Evolutionary conservation across 2,888 invertebrate species (phyloP).

Genomic region (Ophioninae sp.): DNA sequence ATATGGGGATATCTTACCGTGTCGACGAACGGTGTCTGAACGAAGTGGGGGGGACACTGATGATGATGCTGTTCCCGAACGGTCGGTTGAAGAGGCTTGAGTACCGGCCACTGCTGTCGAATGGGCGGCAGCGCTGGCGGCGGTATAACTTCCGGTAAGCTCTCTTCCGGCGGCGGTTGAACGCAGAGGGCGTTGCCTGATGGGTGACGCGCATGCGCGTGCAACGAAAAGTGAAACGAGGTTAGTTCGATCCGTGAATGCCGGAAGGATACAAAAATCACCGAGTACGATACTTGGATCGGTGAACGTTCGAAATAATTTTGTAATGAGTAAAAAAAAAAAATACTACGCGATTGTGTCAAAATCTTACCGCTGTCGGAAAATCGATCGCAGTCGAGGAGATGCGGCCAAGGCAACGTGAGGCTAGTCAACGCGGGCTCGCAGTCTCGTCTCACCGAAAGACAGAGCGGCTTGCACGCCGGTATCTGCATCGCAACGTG

Average conservation of each 20-base stretch:
- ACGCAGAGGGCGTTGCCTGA: constrained; percentile 81
- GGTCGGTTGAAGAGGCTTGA: constrained; percentile 68
- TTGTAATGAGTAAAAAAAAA: not conserved
- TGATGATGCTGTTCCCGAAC: constrained; percentile 70
- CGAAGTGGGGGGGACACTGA: constrained; percentile 85
- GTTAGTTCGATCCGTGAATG: not conserved
- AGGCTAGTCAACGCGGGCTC: constrained; percentile 85
- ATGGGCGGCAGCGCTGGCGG: constrained; percentile 66
- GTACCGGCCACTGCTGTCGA: constrained; percentile 72
- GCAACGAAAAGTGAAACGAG: not conserved
- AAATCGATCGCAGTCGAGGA: constrained; percentile 90
- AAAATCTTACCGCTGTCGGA: constrained; percentile 84
- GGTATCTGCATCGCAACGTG: constrained; percentile 92
- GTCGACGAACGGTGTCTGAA: constrained; percentile 82
- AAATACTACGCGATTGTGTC: not conserved
- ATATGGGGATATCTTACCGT: constrained; percentile 66
- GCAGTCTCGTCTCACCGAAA: constrained; percentile 88
- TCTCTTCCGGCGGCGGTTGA: constrained; percentile 81
- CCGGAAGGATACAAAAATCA: not conserved
- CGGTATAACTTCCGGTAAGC: constrained; percentile 66
- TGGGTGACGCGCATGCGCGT: not conserved
- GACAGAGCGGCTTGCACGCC: constrained; percentile 93
- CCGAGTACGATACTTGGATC: not conserved
- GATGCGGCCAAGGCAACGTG: constrained; percentile 86
- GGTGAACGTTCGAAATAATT: not conserved